Conservation (phyloP, 2,797 vertebrate genomes). For the Centropyge bicolor region DNA sequence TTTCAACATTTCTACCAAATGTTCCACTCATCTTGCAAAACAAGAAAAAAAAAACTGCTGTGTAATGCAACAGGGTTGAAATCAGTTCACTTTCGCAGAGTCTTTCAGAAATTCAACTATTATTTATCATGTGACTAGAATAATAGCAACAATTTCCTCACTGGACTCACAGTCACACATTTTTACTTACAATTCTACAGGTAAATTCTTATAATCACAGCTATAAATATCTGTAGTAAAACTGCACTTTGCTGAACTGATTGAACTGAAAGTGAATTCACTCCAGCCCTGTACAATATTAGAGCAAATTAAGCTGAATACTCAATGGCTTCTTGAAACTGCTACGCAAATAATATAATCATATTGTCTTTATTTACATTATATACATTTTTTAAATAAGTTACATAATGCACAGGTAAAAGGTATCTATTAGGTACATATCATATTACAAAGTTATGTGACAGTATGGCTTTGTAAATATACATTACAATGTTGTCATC, state of each 20-base stretch:
- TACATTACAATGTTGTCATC: constrained; percentile 86
- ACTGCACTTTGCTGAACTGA: constrained; percentile 75
- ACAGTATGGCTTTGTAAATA: constrained; percentile 94
- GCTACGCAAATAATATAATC: constrained; percentile 79
- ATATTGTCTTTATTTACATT: constrained; percentile 83
- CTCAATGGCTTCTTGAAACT: constrained; percentile 79
- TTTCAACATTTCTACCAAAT: constrained; percentile 43
- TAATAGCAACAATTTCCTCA: constrained; percentile 17
- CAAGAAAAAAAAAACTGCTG: constrained; percentile 14
- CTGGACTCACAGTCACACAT: constrained; percentile 47
- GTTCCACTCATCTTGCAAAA: constrained; percentile 28
- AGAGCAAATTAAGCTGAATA: constrained; percentile 63
- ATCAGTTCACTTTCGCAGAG: constrained; percentile 44
- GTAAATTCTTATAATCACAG: constrained; percentile 41
- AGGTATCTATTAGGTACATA: constrained; percentile 78
- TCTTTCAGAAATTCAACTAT: constrained; percentile 44
- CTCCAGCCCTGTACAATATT: constrained; percentile 50
- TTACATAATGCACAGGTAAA: constrained; percentile 90
- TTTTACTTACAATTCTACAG: constrained; percentile 40
- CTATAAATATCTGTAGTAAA: constrained; percentile 70
- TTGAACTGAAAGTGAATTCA: constrained; percentile 57
- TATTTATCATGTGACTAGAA: constrained; percentile 44
- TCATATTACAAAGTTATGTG: constrained; percentile 83
- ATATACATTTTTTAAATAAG: constrained; percentile 90
- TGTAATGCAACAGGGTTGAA: constrained; percentile 34